Conservation (phyloP, 35 echinoderm and acorn worm genomes). For the Hemicentrotus pulcherrimus region DNA sequence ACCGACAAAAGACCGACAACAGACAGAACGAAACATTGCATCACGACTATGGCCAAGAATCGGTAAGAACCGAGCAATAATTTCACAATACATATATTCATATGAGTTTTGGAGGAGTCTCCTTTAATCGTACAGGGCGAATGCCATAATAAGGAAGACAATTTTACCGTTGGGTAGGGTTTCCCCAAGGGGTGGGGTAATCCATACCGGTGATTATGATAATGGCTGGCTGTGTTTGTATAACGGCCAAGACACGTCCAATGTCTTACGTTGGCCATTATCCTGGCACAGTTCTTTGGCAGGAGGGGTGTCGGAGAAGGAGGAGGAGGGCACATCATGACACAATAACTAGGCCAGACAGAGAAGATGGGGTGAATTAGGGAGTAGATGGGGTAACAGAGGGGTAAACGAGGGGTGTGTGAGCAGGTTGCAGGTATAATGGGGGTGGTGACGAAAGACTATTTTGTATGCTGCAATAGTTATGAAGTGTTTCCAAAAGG, state of each 20-base stretch:
- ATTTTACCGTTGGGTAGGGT: not conserved
- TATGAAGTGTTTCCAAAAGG: too few species aligned
- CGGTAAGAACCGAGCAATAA: too few species aligned
- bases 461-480: not conserved
- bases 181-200: not conserved
- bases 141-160: slow-evolving; percentile 3
- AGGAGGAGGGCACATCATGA: not conserved
- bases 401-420: too few species aligned
- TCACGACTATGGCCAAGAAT: too few species aligned
- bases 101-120: not conserved
- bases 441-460: not conserved
- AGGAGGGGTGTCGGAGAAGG: not conserved
- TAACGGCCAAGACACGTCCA: not conserved
- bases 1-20: too few species aligned
- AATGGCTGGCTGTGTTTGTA: not conserved
- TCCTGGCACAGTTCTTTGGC: not conserved
- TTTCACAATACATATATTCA: not conserved
- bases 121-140: not conserved
- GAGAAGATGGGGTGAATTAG: not conserved
- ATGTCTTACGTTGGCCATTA: not conserved
- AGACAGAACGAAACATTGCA: too few species aligned
- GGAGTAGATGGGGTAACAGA: not conserved
- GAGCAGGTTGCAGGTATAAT: not conserved
- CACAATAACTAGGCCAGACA: not conserved
- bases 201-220: slow-evolving; percentile 10